phyloP scores from a whole-genome alignment of 2,113 vertebrate genomes.

The Poeciliopsis occidentalis region DNA sequence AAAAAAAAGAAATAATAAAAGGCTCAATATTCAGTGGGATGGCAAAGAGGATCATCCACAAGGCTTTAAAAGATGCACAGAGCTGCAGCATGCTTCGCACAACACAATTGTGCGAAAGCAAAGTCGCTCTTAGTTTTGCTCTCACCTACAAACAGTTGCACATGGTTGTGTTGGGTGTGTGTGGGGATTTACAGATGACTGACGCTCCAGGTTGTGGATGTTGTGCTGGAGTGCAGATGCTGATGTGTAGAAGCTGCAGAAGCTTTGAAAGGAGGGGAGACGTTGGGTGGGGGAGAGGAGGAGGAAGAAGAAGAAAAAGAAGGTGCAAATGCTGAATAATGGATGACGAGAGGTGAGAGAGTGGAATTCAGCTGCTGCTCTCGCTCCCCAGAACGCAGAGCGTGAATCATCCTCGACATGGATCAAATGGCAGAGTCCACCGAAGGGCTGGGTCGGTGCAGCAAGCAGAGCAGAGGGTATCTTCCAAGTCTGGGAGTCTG shows the following conservation, averaged over 20 bases:
- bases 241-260: conserved; percentile 29
- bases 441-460: conserved; percentile 52
- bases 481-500: conserved; percentile 37
- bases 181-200: conserved; percentile 32
- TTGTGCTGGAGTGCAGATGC: conserved; percentile 35
- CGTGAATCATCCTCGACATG: conserved; percentile 73
- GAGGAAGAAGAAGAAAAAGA: conserved; percentile 21
- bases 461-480: conserved; percentile 35
- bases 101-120: conserved; percentile 18
- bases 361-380: conserved; percentile 59
- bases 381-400: conserved; percentile 59
- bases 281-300: not conserved
- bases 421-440: conserved; percentile 71
- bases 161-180: conserved; percentile 1
- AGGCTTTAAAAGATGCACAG: conserved; percentile 42
- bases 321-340: conserved; percentile 68
- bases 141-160: conserved; percentile 42
- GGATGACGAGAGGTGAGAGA: conserved; percentile 56
- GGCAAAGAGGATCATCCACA: conserved; percentile 25
- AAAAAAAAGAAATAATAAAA: conserved; percentile 16
- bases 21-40: conserved; percentile 13
- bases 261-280: conserved; percentile 31
- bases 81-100: conserved; percentile 22
- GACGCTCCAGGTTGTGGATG: conserved; percentile 50
- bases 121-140: conserved; percentile 32